phyloP scores from a whole-genome alignment of 2,888 invertebrate species.

The Xiphydria camelus region DNA sequence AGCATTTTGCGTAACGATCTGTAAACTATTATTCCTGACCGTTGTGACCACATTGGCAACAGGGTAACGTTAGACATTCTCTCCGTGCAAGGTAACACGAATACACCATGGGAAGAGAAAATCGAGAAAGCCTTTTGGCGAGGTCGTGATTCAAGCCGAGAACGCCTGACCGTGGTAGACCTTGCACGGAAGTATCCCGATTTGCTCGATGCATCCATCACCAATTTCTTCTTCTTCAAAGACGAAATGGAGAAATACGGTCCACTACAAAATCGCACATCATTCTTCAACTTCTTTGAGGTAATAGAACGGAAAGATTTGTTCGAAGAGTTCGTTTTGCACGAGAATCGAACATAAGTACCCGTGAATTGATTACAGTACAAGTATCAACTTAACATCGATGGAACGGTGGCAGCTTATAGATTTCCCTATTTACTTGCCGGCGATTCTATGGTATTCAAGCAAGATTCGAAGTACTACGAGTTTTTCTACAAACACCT shows the following conservation, averaged over 20 bases:
- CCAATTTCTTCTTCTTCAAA: constrained; percentile 94
- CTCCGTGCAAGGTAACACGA: constrained; percentile 82
- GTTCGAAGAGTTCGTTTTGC: background rate
- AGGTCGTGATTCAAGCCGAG: constrained; percentile 87
- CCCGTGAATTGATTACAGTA: constrained; percentile 75
- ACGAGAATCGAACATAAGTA: constrained; percentile 9
- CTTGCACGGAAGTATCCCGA: constrained; percentile 76
- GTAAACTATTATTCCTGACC: background rate
- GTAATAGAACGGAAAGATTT: constrained; percentile 62
- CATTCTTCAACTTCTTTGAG: constrained; percentile 93
- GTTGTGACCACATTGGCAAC: constrained; percentile 27
- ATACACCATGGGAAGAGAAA: constrained; percentile 74
- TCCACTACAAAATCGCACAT: constrained; percentile 79
- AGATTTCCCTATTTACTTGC: constrained; percentile 88
- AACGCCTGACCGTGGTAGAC: constrained; percentile 80
- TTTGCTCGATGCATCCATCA: constrained; percentile 87
- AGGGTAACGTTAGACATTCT: constrained; percentile 88
- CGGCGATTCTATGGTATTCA: constrained; percentile 85
- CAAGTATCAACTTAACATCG: constrained; percentile 92
- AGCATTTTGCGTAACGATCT: background rate
- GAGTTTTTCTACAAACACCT: constrained; percentile 90
- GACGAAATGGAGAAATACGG: constrained; percentile 84
- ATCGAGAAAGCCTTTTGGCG: constrained; percentile 84
- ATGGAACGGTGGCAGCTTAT: constrained; percentile 97
- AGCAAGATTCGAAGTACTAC: constrained; percentile 92